phyloP scores from a whole-genome alignment of 2,888 invertebrate genomes.

The Scrobipalpa costella region DNA sequence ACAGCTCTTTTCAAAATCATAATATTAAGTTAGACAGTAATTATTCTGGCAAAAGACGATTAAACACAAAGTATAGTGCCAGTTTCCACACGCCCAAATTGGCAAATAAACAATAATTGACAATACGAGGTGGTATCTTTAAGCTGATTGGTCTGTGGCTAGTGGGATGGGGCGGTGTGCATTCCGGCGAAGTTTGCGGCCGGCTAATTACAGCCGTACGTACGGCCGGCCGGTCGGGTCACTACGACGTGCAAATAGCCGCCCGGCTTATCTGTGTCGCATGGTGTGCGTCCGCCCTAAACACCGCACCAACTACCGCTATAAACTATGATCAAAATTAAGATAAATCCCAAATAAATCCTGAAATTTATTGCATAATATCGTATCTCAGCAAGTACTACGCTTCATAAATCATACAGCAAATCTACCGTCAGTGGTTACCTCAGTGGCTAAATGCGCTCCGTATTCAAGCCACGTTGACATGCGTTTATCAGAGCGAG shows the following conservation, averaged over 20 bases:
- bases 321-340: constrained; percentile 11
- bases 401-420: constrained; percentile 17
- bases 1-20: too few relatives aligned
- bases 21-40: too few relatives aligned
- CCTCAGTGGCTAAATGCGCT: constrained; percentile 60
- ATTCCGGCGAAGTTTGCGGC: constrained; percentile 66
- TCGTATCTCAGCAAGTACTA: neutral
- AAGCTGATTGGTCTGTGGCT: constrained; percentile 8
- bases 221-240: constrained; percentile 56
- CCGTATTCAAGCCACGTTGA: constrained; percentile 72
- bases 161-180: constrained; percentile 51
- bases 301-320: neutral
- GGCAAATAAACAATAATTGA: neutral
- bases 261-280: constrained; percentile 56
- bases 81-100: neutral
- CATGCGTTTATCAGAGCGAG: constrained; percentile 76
- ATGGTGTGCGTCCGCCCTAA: constrained; percentile 27
- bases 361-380: neutral
- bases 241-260: constrained; percentile 64
- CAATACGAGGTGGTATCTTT: neutral
- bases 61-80: neutral
- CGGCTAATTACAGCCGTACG: constrained; percentile 55
- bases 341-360: constrained; percentile 5
- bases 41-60: too few relatives aligned
- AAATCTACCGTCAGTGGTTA: constrained; percentile 37